These are phyloP conservation scores for Zaprionus lineosus DNA, from an alignment of 2,888 invertebrate genomes.

Conservation along the genomic window DNA sequence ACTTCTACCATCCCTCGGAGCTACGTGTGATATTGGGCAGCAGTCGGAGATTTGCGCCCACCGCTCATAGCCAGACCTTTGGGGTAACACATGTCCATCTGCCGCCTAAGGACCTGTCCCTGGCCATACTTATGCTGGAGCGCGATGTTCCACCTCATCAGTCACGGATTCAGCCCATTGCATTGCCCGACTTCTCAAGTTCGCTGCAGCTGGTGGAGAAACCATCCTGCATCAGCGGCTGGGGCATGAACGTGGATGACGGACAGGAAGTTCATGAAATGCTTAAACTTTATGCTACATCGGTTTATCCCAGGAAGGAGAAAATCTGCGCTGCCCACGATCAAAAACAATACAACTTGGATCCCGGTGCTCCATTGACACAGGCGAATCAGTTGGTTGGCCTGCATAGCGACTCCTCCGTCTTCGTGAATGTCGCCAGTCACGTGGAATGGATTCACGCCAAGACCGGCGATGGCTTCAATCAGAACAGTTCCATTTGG, in stretches of 20 bases:
- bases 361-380: constrained; percentile 58
- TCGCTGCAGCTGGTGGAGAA: neutral
- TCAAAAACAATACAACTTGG: constrained; percentile 23
- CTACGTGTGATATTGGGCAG: constrained; percentile 74
- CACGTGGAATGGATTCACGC: constrained; percentile 70
- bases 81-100: constrained; percentile 77
- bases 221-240: constrained; percentile 47
- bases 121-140: constrained; percentile 78
- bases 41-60: constrained; percentile 60
- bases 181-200: constrained; percentile 27
- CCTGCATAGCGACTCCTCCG: constrained; percentile 32
- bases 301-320: constrained; percentile 10
- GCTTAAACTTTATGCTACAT: constrained; percentile 24
- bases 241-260: constrained; percentile 43
- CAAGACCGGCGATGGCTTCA: constrained; percentile 62
- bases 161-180: constrained; percentile 64
- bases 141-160: constrained; percentile 67
- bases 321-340: constrained; percentile 31
- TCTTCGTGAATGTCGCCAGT: constrained; percentile 47
- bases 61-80: constrained; percentile 49
- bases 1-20: constrained; percentile 77
- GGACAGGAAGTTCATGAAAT: constrained; percentile 50
- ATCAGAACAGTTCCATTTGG: constrained; percentile 79
- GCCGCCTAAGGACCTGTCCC: constrained; percentile 53
- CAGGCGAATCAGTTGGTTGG: constrained; percentile 41